phyloP scores from a whole-genome alignment of 2,888 invertebrate genomes.

The Xylota segnis region DNA sequence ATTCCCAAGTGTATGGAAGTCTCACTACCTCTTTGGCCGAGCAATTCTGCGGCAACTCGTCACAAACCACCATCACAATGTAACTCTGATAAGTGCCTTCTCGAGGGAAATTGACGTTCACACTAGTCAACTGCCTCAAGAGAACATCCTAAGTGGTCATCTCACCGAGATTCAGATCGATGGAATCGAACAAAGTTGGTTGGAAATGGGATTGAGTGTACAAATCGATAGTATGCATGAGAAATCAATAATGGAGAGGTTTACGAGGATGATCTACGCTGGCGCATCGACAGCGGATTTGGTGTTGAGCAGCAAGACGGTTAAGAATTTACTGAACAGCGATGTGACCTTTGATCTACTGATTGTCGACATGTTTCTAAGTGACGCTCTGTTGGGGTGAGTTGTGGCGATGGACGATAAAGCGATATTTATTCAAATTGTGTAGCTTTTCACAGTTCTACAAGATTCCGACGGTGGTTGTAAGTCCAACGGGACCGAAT shows the following conservation, averaged over 20 bases:
- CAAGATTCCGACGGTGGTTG: slow-evolving; percentile 82
- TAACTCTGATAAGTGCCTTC: slow-evolving; percentile 83
- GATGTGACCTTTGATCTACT: slow-evolving; percentile 82
- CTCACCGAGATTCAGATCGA: slow-evolving; percentile 82
- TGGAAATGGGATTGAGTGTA: slow-evolving; percentile 82
- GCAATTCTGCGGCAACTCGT: slow-evolving; percentile 81
- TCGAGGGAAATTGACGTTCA: slow-evolving; percentile 28
- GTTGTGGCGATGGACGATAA: background rate
- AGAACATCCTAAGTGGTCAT: slow-evolving; percentile 29
- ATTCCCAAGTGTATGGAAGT: slow-evolving; percentile 83
- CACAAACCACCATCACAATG: slow-evolving; percentile 80
- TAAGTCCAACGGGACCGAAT: slow-evolving; percentile 85
- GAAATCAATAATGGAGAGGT: slow-evolving; percentile 82
- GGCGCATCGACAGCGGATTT: slow-evolving; percentile 83
- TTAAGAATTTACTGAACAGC: slow-evolving; percentile 80
- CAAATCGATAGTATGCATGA: slow-evolving; percentile 82
- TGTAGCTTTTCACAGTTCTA: slow-evolving; percentile 83
- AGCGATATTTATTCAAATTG: background rate
- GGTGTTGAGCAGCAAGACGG: slow-evolving; percentile 80
- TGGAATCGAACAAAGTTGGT: slow-evolving; percentile 82
- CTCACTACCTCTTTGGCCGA: slow-evolving; percentile 83
- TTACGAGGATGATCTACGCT: slow-evolving; percentile 82
- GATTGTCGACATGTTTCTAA: slow-evolving; percentile 85
- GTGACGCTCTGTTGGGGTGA: slow-evolving; percentile 85
- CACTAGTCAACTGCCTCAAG: slow-evolving; percentile 68